Evolutionary conservation across 2,888 invertebrate species (phyloP), one percentile per base, ranked within the genome.

Genomic region (Drosophila paracracens): DNA sequence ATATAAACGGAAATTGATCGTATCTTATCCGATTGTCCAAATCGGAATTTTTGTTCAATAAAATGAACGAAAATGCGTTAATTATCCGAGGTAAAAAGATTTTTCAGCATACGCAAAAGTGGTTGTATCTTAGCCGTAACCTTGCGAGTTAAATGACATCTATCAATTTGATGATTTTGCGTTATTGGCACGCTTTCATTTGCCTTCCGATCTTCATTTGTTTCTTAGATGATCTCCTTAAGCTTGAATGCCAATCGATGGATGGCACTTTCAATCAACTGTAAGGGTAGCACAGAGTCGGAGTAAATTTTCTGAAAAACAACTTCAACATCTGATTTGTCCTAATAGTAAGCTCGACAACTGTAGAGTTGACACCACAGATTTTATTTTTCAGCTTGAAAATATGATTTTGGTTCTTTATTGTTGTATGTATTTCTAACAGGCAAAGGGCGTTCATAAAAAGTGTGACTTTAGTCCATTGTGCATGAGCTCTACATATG

Each of bases 401-500:
- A 46, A 46, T 8, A 46, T 16, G 46, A 25, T 16, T 46, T 46
- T 46, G 16, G 8, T 16, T 46, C 8, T 8, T 8, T 2, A 46
- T 46, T 46, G 4, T 18, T 1, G 18, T 4, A 2, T 35, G 33
- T 48, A 21, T 31, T n/a, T 38, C 16, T 3, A 29, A 43, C 25
- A 18, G 21, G 10, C 16, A 40, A 10, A 33, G 27, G 31, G 25
- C 33, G 33, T 59, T 50, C 35, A 16, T 6, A 16, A 48, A 33
- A 53, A 4, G 13, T 2, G 13, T 6, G 6, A 18, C 38, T 29
- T 25, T 29, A 3, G 38, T 25, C 56, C 66, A 67, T 48, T 11
- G 67, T 67, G 11, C 38, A 66, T 33, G 18, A 2, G 58, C 61
- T 54, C 59, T 35, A 8, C 38, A 16, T 46, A 8, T 46, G 46